A percentile compares a stretch with the other conserved stretches of the same genome.
Evolutionary conservation across 1,140 invertebrate species (phyloP).

Genomic region (Aplysia californica): DNA sequence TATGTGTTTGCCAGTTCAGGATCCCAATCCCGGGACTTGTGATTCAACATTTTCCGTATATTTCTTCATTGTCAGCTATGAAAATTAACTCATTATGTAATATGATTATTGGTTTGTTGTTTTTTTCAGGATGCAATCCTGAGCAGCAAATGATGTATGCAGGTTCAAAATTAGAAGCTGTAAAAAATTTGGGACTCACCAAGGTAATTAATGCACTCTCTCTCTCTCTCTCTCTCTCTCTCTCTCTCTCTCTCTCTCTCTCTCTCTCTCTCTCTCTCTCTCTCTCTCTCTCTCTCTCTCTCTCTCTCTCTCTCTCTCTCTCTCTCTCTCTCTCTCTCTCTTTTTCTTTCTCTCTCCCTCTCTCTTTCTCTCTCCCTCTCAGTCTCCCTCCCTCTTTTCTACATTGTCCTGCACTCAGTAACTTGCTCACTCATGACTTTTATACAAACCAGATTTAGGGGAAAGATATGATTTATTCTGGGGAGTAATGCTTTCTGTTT

Average conservation of each 20-base stretch:
- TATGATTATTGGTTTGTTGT: not conserved
- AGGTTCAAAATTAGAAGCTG: no score
- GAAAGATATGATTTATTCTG: no score
- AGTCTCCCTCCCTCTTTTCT: no score
- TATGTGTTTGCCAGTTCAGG: no score
- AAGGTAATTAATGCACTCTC: not conserved
- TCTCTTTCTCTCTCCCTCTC: not conserved
- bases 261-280: not conserved
- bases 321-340: not conserved
- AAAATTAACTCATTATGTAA: not conserved
- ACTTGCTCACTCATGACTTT: slow-evolving; percentile 1
- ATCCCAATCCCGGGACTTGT: no score
- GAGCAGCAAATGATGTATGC: no score
- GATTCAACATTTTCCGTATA: not conserved
- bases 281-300: not conserved
- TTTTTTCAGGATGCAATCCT: no score
- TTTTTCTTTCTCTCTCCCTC: not conserved
- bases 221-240: not conserved
- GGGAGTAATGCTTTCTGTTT: no score
- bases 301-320: not conserved
- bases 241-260: not conserved
- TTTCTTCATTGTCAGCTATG: not conserved
- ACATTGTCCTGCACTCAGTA: not conserved
- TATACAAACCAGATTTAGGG: no score
- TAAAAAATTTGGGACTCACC: not conserved